These are phyloP conservation scores for Planiliza haematocheilus DNA, from an alignment of 2,113 vertebrate genomes.

Conservation along the genomic window DNA sequence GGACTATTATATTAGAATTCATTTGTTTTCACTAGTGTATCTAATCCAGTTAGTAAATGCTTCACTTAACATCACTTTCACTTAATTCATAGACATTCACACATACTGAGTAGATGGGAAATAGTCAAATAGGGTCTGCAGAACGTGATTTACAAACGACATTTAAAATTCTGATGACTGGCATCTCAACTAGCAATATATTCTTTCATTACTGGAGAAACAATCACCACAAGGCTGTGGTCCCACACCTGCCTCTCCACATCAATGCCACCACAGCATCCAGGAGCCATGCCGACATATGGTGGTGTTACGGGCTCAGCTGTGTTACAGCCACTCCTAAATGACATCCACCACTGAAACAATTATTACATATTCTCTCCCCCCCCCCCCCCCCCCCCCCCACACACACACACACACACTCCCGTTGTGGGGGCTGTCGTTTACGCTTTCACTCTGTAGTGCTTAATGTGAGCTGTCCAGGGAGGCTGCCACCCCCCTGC, in stretches of 20 bases:
- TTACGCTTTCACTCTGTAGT: constrained; percentile 40
- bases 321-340: constrained; percentile 54
- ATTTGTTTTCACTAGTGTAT: too few relatives aligned
- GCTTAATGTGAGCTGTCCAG: constrained; percentile 53
- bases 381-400: too few relatives aligned
- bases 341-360: constrained; percentile 56
- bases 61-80: too few relatives aligned
- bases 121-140: constrained; percentile 8
- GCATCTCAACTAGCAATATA: background rate
- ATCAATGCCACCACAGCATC: constrained; percentile 41
- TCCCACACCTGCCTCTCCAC: constrained; percentile 43
- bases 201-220: constrained; percentile 12
- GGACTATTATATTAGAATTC: too few relatives aligned
- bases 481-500: constrained; percentile 18
- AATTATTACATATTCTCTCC: constrained; percentile 58
- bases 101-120: background rate
- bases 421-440: constrained; percentile 29
- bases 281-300: constrained; percentile 50
- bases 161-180: background rate
- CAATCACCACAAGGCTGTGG: background rate
- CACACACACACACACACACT: too few relatives aligned
- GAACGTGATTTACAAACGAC: background rate
- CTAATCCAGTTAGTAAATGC: constrained; percentile 18
- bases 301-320: constrained; percentile 60
- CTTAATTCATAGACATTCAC: background rate